Evolutionary conservation across 2,888 invertebrate species (phyloP).

Genomic region (Ischnus inquisitorius): DNA sequence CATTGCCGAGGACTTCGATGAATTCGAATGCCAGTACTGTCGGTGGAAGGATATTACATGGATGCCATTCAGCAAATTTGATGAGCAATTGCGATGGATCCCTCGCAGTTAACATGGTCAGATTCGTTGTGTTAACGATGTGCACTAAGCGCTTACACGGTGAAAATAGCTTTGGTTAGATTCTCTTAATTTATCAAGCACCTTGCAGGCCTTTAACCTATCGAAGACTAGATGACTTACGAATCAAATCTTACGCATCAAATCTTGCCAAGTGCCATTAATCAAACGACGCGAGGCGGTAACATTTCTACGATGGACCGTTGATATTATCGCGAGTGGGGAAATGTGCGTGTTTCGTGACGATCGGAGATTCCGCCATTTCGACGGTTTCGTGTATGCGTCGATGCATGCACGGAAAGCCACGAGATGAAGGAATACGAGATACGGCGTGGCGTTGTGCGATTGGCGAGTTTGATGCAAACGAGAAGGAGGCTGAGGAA

Average conservation of each 20-base stretch:
- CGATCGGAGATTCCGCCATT: too few species aligned
- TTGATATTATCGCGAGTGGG: too few species aligned
- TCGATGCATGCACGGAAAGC: not conserved
- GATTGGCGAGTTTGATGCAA: slow-evolving; percentile 42
- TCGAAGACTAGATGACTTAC: too few species aligned
- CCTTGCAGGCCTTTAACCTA: too few species aligned
- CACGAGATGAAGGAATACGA: slow-evolving; percentile 27
- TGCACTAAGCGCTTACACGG: not conserved
- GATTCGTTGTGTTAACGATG: not conserved
- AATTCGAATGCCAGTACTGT: not conserved
- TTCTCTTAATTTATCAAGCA: too few species aligned
- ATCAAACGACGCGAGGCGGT: too few species aligned
- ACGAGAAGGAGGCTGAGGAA: slow-evolving; percentile 34
- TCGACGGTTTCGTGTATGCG: too few species aligned
- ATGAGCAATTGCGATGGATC: not conserved
- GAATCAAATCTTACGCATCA: too few species aligned
- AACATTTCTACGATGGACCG: too few species aligned
- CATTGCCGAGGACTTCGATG: not conserved
- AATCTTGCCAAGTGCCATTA: too few species aligned
- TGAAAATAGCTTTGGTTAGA: not conserved
- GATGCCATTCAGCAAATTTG: not conserved
- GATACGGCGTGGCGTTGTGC: not conserved
- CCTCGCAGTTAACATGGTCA: not conserved
- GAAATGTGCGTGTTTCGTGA: too few species aligned
- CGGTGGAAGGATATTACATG: not conserved